Evolutionary conservation across 2,797 vertebrate species (phyloP).

Genomic region (Cuculus canorus): DNA sequence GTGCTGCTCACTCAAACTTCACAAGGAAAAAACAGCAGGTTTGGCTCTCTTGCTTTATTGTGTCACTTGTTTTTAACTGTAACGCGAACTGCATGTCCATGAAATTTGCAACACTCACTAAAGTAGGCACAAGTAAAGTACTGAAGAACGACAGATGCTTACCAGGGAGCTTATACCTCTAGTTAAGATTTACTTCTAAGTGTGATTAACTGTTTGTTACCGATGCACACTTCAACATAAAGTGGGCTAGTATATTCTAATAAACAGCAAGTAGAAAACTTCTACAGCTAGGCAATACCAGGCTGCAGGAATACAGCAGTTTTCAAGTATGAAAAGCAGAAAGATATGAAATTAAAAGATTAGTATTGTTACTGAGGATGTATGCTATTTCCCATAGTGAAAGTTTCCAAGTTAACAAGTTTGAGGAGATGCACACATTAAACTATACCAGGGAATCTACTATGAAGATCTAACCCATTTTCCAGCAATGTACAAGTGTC

Average conservation of each 20-base stretch:
- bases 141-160: neutral
- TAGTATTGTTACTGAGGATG: neutral
- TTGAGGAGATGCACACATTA: neutral
- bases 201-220: neutral
- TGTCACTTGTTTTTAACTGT: neutral
- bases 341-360: neutral
- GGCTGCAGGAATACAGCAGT: neutral
- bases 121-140: neutral
- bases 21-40: neutral
- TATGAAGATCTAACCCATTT: neutral
- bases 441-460: neutral
- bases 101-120: neutral
- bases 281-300: neutral
- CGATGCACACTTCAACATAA: neutral
- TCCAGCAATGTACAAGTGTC: neutral
- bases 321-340: neutral
- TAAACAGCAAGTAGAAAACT: neutral
- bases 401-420: neutral
- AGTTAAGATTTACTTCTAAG: neutral
- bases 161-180: neutral
- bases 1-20: neutral
- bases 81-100: neutral
- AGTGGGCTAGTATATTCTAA: neutral
- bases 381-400: neutral
- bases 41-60: neutral